Evolutionary conservation across 2,797 vertebrate genomes (phyloP), one percentile per base, ranked within the genome.

Genomic region (Microctenopoma stevenorrisi): DNA sequence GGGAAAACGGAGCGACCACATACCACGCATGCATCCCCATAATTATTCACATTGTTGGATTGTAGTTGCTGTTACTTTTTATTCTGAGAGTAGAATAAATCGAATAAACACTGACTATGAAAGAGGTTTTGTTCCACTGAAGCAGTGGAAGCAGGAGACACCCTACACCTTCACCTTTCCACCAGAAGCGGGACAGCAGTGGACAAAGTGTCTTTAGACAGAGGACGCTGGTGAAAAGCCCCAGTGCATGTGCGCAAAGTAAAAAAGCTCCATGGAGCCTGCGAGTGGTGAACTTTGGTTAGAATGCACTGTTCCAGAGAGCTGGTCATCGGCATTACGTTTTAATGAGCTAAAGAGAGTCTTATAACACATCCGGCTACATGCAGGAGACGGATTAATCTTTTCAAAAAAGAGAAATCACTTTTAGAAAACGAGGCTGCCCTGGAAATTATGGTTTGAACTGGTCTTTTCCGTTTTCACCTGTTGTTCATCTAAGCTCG

Each of bases 301-400:
- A 94, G 93, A 91, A 94, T 90, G 94, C 94, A 94, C 91, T 93
- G 93, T 94, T 95, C 94, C 93, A 93, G 93, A 91, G 93, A 95
- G 93, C 92, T 94, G 90, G 90, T 90, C 93, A 93, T 93, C 91
- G 89, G 93, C 93, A 94, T 95, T 94, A 95, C 92, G 94, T 93
- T 95, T 95, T 95, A 95, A 96, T 96, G 95, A 96, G 94, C 94
- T 95, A 92, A 91, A 93, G 90, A 93, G 94, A 95, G 94, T 93
- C 92, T 89, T 92, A 92, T 95, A 92, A 94, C 91, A 93, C 92
- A 92, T 91, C 90, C 87, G 89, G 90, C 62, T 73, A 88, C 90
- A 94, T 90, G 92, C 92, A 94, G 94, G 91, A 76, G 72, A 76
- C 64, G 60, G 66, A 72, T 68, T 79, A 84, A 81, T 79, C 54